Percentiles rank a stretch among this genome's conserved stretches.
phyloP scores from a whole-genome alignment of 2,888 invertebrate genomes.

The Adineta ricciae region DNA sequence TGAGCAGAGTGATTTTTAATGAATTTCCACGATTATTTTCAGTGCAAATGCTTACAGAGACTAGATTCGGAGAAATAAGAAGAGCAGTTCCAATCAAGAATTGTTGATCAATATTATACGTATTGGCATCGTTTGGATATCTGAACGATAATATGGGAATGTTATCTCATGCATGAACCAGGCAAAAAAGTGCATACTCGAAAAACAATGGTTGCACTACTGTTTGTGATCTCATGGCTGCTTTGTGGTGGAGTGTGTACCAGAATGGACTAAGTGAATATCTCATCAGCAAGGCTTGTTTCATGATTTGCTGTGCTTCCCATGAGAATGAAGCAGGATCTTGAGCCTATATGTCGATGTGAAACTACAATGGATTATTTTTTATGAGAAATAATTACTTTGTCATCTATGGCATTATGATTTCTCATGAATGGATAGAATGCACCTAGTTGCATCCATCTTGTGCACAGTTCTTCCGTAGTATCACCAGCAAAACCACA shows the following conservation, averaged over 20 bases:
- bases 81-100: conserved; percentile 30
- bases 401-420: conserved; percentile 49
- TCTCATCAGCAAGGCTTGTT: conserved; percentile 53
- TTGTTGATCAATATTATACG: conserved; percentile 27
- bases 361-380: not conserved
- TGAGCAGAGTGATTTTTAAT: conserved; percentile 34
- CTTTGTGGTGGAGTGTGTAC: conserved; percentile 21
- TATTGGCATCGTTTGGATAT: conserved; percentile 19
- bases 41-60: not conserved
- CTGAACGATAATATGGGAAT: not conserved
- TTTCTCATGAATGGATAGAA: conserved; percentile 37
- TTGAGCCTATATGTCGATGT: conserved; percentile 24
- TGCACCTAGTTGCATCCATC: conserved; percentile 41
- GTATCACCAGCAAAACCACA: conserved; percentile 45
- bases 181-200: not conserved
- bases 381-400: not conserved
- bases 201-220: conserved; percentile 27
- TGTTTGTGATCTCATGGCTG: not conserved
- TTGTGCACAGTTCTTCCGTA: conserved; percentile 37
- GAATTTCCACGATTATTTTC: not conserved
- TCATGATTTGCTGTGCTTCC: conserved; percentile 38
- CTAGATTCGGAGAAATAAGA: conserved; percentile 23
- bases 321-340: conserved; percentile 28
- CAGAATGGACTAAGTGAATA: conserved; percentile 13
- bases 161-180: no score